Conservation (phyloP, 2,797 vertebrate genomes). For the Sphenodon punctatus region DNA sequence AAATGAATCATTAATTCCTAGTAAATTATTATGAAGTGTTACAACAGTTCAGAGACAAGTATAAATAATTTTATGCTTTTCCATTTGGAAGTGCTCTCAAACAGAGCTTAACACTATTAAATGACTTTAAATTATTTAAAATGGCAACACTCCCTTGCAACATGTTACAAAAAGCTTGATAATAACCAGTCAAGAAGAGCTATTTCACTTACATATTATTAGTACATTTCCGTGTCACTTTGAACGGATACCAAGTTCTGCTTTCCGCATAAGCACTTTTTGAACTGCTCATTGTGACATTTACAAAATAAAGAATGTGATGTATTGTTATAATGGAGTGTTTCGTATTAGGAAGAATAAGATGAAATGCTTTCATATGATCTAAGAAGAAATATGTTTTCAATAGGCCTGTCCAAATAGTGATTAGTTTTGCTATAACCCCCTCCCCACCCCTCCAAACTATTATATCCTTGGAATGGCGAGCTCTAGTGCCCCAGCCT, state of each 20-base stretch:
- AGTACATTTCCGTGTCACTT: slow-evolving; percentile 8
- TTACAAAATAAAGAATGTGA: neutral
- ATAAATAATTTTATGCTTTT: slow-evolving; percentile 8
- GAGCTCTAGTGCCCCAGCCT: too few relatives aligned
- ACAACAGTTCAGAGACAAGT: neutral
- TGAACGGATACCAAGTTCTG: slow-evolving; percentile 23
- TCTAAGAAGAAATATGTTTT: neutral
- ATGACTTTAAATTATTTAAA: slow-evolving; percentile 39
- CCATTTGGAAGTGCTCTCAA: slow-evolving; percentile 12
- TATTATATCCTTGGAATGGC: too few relatives aligned
- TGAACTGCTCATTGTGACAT: neutral
- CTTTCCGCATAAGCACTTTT: slow-evolving; percentile 6
- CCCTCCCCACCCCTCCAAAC: too few relatives aligned
- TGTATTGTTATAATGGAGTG: neutral
- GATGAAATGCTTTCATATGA: neutral
- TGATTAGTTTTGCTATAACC: neutral
- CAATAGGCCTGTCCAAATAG: neutral
- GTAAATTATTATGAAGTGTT: neutral
- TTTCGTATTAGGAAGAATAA: neutral
- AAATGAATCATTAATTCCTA: neutral
- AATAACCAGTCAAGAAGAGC: slow-evolving; percentile 33
- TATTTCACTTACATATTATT: slow-evolving; percentile 31
- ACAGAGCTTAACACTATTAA: neutral
- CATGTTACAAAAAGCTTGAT: neutral
- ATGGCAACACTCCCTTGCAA: slow-evolving; percentile 33